Evolutionary conservation across 2,797 vertebrate species (phyloP), one percentile per base, ranked within the genome.

Genomic region (Dipus sagitta): DNA sequence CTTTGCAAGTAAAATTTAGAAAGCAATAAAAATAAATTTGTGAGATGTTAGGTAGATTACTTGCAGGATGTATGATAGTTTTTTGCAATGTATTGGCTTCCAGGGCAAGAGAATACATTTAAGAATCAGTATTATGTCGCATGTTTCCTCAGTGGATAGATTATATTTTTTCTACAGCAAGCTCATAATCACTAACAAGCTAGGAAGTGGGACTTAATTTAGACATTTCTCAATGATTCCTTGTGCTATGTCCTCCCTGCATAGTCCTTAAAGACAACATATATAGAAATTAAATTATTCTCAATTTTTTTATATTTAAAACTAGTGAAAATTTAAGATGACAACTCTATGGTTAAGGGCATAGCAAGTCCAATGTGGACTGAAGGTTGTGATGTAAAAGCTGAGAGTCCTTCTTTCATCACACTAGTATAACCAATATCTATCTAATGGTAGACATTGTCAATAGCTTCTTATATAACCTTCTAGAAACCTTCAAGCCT

Each of bases 101-200:
- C 12, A 38, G 64, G 20, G 67, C 62, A 88, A 88, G 21, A 93
- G 12, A 72, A 32, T 65, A 82, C 24, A 92, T 81, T 80, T 54
- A n/a, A 64, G 95, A 92, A 64, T 47, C 23, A 80, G 62, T 86
- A 60, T 64, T 38, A 93, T n/a, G 8, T 77, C 90, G 62, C 47
- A 72, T 54, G 21, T 77, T 88, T 58, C 64, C 26, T 82, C 38
- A 86, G 38, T 52, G 67, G 83, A 72, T 72, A 82, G 7, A 52
- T 10, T 24, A 23, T 8, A 26, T 54, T 83, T 72, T 60, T 78
- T 65, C 78, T 75, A 23, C 13, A 82, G 0, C 30, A 18, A 38
- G 3, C 28, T 90, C 60, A 67, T 90, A 70, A 74, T 70, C 58
- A 60, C 38, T 77, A 68, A 67, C 90, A 90, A 90, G 17, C 58